phyloP scores from a whole-genome alignment of 2,797 vertebrate species.

The Austrolebias charrua region DNA sequence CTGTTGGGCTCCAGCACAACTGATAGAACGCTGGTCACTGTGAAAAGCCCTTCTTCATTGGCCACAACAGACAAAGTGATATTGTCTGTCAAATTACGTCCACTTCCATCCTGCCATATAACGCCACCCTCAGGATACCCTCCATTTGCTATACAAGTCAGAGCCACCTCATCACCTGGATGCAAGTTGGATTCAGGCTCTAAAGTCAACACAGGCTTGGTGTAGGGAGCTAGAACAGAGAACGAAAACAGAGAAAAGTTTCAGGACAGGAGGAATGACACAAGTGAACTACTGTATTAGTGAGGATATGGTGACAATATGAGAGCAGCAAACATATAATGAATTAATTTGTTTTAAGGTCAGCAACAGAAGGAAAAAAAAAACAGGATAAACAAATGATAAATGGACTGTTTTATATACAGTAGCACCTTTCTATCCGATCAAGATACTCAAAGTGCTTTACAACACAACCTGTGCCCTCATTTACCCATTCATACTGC shows the following conservation, averaged over 20 bases:
- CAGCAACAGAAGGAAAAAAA: slow-evolving; percentile 5
- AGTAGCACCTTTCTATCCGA: no score
- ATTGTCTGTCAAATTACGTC: slow-evolving; percentile 84
- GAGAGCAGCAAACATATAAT: slow-evolving; percentile 30
- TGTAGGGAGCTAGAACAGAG: slow-evolving; percentile 83
- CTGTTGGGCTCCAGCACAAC: slow-evolving; percentile 87
- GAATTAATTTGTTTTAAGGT: slow-evolving; percentile 33
- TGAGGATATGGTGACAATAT: slow-evolving; percentile 13
- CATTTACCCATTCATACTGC: no score
- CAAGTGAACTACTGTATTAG: neutral
- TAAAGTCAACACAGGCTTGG: slow-evolving; percentile 88
- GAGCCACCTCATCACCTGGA: slow-evolving; percentile 82
- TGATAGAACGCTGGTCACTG: slow-evolving; percentile 83
- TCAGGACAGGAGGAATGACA: no score
- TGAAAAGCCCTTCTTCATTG: slow-evolving; percentile 90
- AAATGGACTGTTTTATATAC: no score
- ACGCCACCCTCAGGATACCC: slow-evolving; percentile 88
- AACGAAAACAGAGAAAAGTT: slow-evolving; percentile 4
- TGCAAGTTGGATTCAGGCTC: slow-evolving; percentile 84
- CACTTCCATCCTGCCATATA: slow-evolving; percentile 86
- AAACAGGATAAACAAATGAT: no score
- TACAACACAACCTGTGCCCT: no score
- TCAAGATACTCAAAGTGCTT: no score
- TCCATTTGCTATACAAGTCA: slow-evolving; percentile 85
- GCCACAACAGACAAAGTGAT: slow-evolving; percentile 87